These are phyloP conservation scores for Cotesia glomerata DNA, from an alignment of 1,140 invertebrate genomes.

Conservation along the genomic window DNA sequence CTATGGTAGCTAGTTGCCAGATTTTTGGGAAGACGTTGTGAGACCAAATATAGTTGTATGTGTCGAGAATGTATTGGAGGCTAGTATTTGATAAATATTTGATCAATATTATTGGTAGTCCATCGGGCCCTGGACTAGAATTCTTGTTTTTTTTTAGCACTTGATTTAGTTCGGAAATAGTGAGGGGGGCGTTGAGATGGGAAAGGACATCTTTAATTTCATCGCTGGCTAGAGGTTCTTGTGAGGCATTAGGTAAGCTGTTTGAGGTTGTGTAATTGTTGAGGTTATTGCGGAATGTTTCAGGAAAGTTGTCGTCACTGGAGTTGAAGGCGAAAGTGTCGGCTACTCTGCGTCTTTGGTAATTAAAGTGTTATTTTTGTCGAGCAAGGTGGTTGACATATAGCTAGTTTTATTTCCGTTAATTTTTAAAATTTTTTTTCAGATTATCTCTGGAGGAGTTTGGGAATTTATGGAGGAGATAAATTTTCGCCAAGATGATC, in stretches of 20 bases:
- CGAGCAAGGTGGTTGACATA: too few relatives aligned
- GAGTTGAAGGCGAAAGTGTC: neutral
- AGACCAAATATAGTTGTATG: constrained; percentile 43
- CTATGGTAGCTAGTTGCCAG: constrained; percentile 45
- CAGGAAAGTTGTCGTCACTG: neutral
- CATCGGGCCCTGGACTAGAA: constrained; percentile 35
- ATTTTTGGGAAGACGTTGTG: constrained; percentile 37
- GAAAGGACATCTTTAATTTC: too few relatives aligned
- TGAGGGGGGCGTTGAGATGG: neutral
- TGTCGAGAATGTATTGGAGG: constrained; percentile 27
- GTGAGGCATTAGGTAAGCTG: neutral
- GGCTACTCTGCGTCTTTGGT: too few relatives aligned
- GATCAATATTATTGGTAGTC: constrained; percentile 34
- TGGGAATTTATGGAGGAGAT: too few relatives aligned
- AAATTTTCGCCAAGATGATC: too few relatives aligned
- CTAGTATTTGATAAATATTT: constrained; percentile 34
- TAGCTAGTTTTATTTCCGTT: too few relatives aligned
- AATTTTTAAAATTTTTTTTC: too few relatives aligned
- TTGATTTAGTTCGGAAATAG: neutral
- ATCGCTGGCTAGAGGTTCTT: too few relatives aligned
- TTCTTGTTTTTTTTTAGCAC: constrained; percentile 21
- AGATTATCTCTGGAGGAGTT: neutral
- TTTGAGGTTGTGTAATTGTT: neutral
- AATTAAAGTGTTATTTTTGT: too few relatives aligned
- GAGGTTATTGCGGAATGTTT: too few relatives aligned